phyloP scores from a whole-genome alignment of 2,113 vertebrate genomes.

The Vombatus ursinus region DNA sequence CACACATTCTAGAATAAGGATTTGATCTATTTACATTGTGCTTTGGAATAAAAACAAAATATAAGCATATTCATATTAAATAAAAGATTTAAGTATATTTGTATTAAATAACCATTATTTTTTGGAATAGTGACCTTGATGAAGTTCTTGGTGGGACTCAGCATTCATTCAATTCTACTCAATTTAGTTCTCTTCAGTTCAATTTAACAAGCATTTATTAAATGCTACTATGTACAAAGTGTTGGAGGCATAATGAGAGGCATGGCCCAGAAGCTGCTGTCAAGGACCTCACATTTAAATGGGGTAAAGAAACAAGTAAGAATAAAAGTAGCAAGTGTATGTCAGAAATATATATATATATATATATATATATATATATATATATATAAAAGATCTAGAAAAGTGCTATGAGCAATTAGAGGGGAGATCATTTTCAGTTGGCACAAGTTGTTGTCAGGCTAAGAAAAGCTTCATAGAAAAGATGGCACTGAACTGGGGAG shows the following conservation, averaged over 20 bases:
- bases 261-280: background rate
- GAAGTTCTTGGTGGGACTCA: background rate
- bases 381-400: background rate
- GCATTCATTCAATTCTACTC: background rate
- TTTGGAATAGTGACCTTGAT: background rate
- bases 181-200: background rate
- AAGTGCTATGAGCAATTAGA: background rate
- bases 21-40: background rate
- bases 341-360: background rate
- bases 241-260: background rate
- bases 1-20: background rate
- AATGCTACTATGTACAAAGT: background rate
- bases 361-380: background rate
- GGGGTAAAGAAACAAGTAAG: background rate
- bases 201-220: background rate
- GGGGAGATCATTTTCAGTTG: background rate
- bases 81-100: background rate
- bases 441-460: background rate
- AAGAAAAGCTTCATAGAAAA: background rate
- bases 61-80: background rate
- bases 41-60: background rate
- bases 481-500: background rate
- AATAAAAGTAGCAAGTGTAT: background rate
- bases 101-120: background rate
- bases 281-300: background rate